phyloP scores from a whole-genome alignment of 1,140 invertebrate genomes.

The Lucilia sericata region DNA sequence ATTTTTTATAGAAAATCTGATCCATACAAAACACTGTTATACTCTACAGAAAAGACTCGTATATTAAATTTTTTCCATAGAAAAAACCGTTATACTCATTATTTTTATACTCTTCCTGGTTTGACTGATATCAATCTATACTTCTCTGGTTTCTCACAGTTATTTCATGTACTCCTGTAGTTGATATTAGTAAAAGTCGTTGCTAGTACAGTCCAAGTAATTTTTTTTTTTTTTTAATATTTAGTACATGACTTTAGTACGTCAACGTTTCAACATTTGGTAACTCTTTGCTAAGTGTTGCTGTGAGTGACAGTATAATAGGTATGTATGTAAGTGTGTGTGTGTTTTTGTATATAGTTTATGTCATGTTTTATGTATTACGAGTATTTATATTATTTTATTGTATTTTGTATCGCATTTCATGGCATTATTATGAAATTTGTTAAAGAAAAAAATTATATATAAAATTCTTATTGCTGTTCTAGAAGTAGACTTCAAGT shows the following conservation, averaged over 20 bases:
- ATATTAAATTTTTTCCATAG: too few relatives aligned
- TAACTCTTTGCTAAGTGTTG: not conserved
- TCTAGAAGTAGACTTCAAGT: not conserved
- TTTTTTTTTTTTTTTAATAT: not conserved
- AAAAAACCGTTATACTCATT: too few relatives aligned
- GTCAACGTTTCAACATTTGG: not conserved
- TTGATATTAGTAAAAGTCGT: not conserved
- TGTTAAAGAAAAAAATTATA: not conserved
- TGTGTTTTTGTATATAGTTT: not conserved
- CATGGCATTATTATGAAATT: slow-evolving; percentile 19
- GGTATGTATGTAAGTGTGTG: too few relatives aligned
- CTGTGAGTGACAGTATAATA: not conserved
- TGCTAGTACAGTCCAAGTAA: not conserved
- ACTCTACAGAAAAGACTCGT: too few relatives aligned
- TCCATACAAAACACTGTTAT: too few relatives aligned
- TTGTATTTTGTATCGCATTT: not conserved
- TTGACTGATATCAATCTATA: too few relatives aligned
- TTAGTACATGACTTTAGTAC: slow-evolving; percentile 11
- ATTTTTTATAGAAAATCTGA: too few relatives aligned
- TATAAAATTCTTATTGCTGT: not conserved
- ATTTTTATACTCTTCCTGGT: too few relatives aligned
- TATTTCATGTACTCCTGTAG: too few relatives aligned
- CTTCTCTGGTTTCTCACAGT: too few relatives aligned
- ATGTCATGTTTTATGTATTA: not conserved
- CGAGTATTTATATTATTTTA: not conserved